Conservation (phyloP, 92 coral and sea anemone genomes). For the Meandrina meandrites region DNA sequence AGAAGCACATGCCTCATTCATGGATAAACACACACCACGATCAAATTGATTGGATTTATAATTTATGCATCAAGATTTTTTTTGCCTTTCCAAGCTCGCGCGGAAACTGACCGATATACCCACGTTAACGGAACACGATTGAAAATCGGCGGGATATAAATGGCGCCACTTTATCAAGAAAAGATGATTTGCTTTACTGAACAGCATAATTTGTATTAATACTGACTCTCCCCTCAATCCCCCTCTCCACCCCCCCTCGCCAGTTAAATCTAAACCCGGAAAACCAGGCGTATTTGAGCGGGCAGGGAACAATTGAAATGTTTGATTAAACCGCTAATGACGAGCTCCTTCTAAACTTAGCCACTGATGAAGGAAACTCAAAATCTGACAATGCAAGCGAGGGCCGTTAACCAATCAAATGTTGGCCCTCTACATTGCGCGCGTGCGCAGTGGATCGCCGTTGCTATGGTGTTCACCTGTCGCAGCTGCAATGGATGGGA, state of each 20-base stretch:
- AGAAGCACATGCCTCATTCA: conserved; percentile 2
- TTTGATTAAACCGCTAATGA: conserved; percentile 36
- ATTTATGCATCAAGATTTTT: conserved; percentile 10
- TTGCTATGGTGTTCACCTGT: conserved; percentile 93
- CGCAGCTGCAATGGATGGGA: conserved; percentile 47
- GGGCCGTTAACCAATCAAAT: conserved; percentile 21
- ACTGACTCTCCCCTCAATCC: not conserved
- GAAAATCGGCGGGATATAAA: not conserved
- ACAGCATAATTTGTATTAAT: not conserved
- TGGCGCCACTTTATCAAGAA: too few relatives aligned
- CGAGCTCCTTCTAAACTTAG: conserved; percentile 16
- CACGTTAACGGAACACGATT: conserved; percentile 17
- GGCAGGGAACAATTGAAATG: conserved; percentile 21
- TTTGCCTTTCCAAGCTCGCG: conserved; percentile 2
- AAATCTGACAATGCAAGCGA: conserved; percentile 32
- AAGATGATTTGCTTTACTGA: not conserved
- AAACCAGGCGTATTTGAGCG: conserved; percentile 3
- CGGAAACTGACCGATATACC: not conserved
- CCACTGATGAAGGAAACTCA: not conserved
- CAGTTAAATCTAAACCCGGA: not conserved
- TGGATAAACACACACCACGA: not conserved
- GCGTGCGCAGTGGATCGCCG: conserved; percentile 26
- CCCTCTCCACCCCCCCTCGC: not conserved
- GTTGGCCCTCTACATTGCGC: not conserved
- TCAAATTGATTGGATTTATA: not conserved